Evolutionary conservation across 2,797 vertebrate genomes (phyloP).

Genomic region (Microctenopoma lineatum): DNA sequence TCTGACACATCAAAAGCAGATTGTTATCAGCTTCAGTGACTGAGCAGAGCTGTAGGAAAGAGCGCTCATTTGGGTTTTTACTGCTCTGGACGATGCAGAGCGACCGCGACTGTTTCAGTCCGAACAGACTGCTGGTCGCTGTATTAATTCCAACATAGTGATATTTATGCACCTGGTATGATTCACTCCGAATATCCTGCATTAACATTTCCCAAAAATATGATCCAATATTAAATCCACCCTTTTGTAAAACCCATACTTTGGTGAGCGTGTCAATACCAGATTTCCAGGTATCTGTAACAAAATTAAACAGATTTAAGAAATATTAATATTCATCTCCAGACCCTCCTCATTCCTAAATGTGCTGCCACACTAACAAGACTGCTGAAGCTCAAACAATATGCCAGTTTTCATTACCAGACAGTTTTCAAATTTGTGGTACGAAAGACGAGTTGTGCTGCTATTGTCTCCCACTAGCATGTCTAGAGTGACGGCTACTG

Average conservation of each 20-base stretch:
- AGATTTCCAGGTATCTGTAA: too few relatives aligned
- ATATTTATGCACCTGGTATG: neutral
- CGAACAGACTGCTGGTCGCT: neutral
- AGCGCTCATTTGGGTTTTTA: conserved; percentile 34
- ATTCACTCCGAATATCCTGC: conserved; percentile 9
- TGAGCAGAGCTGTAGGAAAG: conserved; percentile 28
- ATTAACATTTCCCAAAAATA: neutral
- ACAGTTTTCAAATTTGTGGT: too few relatives aligned
- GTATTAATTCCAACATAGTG: neutral
- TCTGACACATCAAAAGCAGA: conserved; percentile 65
- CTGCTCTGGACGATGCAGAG: conserved; percentile 11
- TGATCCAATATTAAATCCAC: neutral
- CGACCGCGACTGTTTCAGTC: neutral
- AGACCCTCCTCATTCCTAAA: too few relatives aligned
- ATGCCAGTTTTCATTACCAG: too few relatives aligned
- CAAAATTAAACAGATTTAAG: too few relatives aligned
- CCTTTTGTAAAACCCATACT: neutral
- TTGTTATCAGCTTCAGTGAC: conserved; percentile 48
- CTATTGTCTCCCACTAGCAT: neutral
- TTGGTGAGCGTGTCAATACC: neutral
- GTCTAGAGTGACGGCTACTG: conserved; percentile 24
- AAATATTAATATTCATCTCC: too few relatives aligned
- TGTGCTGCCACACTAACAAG: too few relatives aligned
- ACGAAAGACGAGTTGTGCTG: neutral
- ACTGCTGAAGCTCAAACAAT: too few relatives aligned